Evolutionary conservation across 1,140 invertebrate genomes (phyloP).

Genomic region (Andrena cerasifolii): DNA sequence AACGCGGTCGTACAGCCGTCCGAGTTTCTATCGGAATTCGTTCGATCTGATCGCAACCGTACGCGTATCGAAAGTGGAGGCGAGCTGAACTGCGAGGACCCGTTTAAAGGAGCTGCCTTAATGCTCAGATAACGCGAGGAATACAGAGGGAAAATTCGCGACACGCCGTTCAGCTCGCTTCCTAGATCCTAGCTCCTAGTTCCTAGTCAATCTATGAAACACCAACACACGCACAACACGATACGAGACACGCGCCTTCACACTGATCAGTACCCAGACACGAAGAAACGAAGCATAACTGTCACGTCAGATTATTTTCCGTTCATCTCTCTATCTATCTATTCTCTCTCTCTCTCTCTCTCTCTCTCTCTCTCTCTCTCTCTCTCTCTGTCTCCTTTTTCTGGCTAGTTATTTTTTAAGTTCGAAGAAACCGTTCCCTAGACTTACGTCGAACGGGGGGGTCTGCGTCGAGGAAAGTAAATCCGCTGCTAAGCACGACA

Average conservation of each 20-base stretch:
- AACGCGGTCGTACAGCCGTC: background rate
- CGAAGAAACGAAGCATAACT: slow-evolving; percentile 46
- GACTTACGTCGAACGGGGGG: slow-evolving; percentile 19
- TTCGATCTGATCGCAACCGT: background rate
- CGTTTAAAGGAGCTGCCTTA: no score
- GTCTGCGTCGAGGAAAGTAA: slow-evolving; percentile 25
- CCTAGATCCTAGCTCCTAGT: no score
- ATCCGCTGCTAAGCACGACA: slow-evolving; percentile 24
- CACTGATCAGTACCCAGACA: slow-evolving; percentile 49
- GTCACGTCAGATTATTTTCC: slow-evolving; percentile 57
- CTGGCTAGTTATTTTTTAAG: slow-evolving; percentile 33
- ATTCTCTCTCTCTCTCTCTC: slow-evolving; percentile 42
- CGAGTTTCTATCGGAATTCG: background rate
- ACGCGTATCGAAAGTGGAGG: background rate
- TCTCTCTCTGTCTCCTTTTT: slow-evolving; percentile 34
- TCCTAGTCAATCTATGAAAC: background rate
- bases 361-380: slow-evolving; percentile 8
- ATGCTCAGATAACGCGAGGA: no score
- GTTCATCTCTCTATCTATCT: slow-evolving; percentile 53
- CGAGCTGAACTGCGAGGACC: background rate
- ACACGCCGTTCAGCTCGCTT: slow-evolving; percentile 9
- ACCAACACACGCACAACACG: slow-evolving; percentile 15
- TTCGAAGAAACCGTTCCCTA: slow-evolving; percentile 8
- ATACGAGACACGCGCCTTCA: slow-evolving; percentile 45
- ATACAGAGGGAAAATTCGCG: background rate